Percentiles rank a stretch among this genome's conserved stretches.
Evolutionary conservation across 2,888 invertebrate species (phyloP).

Genomic region (Andrena minutula): DNA sequence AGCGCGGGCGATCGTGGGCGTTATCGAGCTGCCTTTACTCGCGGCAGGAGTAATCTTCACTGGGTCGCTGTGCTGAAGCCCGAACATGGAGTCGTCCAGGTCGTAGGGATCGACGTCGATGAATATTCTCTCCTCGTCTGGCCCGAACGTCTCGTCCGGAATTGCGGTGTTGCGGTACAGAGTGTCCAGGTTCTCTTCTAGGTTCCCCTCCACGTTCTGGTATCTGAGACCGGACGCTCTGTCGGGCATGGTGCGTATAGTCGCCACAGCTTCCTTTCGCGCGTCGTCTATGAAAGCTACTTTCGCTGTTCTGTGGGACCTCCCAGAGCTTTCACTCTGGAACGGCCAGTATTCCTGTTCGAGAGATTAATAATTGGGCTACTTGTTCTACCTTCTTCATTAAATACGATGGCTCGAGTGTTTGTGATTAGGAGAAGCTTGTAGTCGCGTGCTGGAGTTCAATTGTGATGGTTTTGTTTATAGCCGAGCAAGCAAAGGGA

Average conservation of each 20-base stretch:
- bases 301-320: conserved; percentile 88
- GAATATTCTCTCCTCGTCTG: conserved; percentile 83
- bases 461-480: too few relatives aligned
- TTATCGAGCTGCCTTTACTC: conserved; percentile 28
- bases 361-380: background rate
- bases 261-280: conserved; percentile 52
- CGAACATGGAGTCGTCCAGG: conserved; percentile 77
- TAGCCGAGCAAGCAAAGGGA: too few relatives aligned
- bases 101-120: conserved; percentile 83
- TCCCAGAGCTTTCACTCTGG: conserved; percentile 88
- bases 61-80: conserved; percentile 72
- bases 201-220: conserved; percentile 69
- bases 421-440: background rate
- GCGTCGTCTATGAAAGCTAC: conserved; percentile 65
- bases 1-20: conserved; percentile 37
- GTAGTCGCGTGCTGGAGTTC: background rate
- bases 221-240: conserved; percentile 68
- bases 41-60: conserved; percentile 43
- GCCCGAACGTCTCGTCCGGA: conserved; percentile 81
- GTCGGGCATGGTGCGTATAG: conserved; percentile 65
- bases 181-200: conserved; percentile 71
- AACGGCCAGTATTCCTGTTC: conserved; percentile 90
- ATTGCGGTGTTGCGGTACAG: conserved; percentile 78
- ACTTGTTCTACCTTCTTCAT: background rate
- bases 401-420: background rate